A percentile compares a stretch with the other conserved stretches of the same genome.
phyloP scores from a whole-genome alignment of 1,140 invertebrate genomes.

The Adoxophyes honmai region DNA sequence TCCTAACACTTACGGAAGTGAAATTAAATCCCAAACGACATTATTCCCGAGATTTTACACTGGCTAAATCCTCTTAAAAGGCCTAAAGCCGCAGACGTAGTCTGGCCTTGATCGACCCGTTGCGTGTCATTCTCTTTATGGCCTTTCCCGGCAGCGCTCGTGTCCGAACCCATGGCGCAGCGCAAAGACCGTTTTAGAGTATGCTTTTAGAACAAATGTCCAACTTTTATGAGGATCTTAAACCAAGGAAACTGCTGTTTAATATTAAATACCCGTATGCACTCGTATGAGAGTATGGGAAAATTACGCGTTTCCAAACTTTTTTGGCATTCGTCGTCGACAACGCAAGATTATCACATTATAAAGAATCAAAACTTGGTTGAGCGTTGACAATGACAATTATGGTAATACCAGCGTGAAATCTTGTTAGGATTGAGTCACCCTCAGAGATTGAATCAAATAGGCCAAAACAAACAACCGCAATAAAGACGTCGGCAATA shows the following conservation, averaged over 20 bases:
- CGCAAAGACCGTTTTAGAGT: not conserved
- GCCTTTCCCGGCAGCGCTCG: conserved; percentile 24
- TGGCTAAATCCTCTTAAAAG: too few relatives aligned
- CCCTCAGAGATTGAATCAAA: conserved; percentile 7
- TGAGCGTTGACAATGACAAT: not conserved
- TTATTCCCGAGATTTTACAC: too few relatives aligned
- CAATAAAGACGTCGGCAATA: conserved; percentile 44
- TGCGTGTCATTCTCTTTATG: conserved; percentile 44
- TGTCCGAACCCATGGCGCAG: conserved; percentile 20
- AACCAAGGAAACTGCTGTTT: too few relatives aligned
- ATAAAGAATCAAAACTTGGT: too few relatives aligned
- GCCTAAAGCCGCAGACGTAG: conserved; percentile 28
- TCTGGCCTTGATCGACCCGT: conserved; percentile 62
- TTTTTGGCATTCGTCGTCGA: too few relatives aligned
- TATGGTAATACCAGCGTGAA: not conserved
- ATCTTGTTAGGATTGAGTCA: not conserved
- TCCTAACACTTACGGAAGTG: too few relatives aligned
- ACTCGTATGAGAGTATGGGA: too few relatives aligned
- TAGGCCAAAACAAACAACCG: conserved; percentile 4
- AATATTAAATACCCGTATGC: too few relatives aligned
- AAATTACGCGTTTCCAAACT: too few relatives aligned
- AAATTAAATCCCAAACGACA: not conserved
- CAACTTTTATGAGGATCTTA: too few relatives aligned
- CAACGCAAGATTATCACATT: too few relatives aligned
- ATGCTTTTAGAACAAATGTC: conserved; percentile 6